Conservation (phyloP, 1,140 invertebrate genomes). For the Ditylenchus dipsaci region DNA sequence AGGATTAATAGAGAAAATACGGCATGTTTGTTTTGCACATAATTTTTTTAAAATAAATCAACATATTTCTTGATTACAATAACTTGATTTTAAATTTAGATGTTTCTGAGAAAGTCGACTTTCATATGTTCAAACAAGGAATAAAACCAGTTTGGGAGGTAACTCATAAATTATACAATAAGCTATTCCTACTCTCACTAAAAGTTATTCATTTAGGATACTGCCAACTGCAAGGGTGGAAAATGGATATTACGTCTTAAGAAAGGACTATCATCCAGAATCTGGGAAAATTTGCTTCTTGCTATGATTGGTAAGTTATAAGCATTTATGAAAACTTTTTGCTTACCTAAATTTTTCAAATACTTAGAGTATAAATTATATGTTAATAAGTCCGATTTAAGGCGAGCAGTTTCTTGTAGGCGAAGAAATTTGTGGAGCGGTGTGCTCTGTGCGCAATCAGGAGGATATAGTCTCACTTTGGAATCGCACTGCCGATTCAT, state of each 20-base stretch:
- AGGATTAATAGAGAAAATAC: no score
- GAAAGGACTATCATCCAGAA: constrained; percentile 87
- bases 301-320: constrained; percentile 70
- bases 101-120: constrained; percentile 81
- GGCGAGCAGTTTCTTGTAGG: constrained; percentile 98
- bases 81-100: no score
- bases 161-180: constrained; percentile 59
- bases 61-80: no score
- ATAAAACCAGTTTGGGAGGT: constrained; percentile 99
- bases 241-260: constrained; percentile 94
- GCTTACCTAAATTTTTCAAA: no score
- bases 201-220: no score
- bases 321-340: no score
- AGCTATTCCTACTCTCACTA: constrained; percentile 73
- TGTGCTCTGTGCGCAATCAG: constrained; percentile 87
- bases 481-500: constrained; percentile 86
- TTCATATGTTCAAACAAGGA: constrained; percentile 95
- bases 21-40: no score
- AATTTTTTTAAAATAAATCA: no score
- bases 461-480: constrained; percentile 96
- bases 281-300: constrained; percentile 96
- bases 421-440: constrained; percentile 94
- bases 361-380: no score
- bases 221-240: constrained; percentile 85
- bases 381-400: no score